These are phyloP conservation scores for Pseudonaja textilis DNA, from an alignment of 2,113 vertebrate genomes.

Conservation along the genomic window DNA sequence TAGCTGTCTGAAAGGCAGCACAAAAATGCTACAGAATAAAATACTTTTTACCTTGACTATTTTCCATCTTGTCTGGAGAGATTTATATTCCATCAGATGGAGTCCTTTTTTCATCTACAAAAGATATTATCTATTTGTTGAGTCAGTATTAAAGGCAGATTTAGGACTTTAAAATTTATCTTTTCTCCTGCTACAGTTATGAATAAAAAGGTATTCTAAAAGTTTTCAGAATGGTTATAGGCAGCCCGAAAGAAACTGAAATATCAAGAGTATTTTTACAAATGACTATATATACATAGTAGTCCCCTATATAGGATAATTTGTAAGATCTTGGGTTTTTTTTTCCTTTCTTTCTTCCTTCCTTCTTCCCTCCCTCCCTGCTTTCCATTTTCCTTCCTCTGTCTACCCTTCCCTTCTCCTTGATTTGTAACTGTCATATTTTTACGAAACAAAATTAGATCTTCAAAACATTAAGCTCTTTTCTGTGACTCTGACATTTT, in stretches of 20 bases:
- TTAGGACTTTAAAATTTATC: not conserved
- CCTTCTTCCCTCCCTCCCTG: not conserved
- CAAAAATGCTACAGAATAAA: conserved; percentile 5
- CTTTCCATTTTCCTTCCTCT: not conserved
- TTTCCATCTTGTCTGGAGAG: conserved; percentile 1
- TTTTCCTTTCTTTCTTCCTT: too few relatives aligned
- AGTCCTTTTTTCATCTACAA: conserved; percentile 16
- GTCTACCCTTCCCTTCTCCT: not conserved
- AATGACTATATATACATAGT: not conserved
- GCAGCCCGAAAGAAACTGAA: not conserved
- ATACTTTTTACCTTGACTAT: conserved; percentile 8
- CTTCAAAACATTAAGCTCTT: not conserved
- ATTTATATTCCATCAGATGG: conserved; percentile 17
- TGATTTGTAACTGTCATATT: not conserved
- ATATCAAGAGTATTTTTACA: not conserved
- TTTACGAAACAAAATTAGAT: not conserved
- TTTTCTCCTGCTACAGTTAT: not conserved
- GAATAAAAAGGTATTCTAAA: conserved; percentile 1
- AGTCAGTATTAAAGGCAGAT: conserved; percentile 13
- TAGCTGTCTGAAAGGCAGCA: conserved; percentile 15
- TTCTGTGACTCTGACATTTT: not conserved
- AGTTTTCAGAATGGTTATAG: not conserved
- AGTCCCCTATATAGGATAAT: not conserved
- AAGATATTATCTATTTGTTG: conserved; percentile 12
- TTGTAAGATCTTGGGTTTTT: not conserved